These are phyloP conservation scores for Bombus picipes DNA, from an alignment of 1,140 invertebrate genomes.

Conservation along the genomic window DNA sequence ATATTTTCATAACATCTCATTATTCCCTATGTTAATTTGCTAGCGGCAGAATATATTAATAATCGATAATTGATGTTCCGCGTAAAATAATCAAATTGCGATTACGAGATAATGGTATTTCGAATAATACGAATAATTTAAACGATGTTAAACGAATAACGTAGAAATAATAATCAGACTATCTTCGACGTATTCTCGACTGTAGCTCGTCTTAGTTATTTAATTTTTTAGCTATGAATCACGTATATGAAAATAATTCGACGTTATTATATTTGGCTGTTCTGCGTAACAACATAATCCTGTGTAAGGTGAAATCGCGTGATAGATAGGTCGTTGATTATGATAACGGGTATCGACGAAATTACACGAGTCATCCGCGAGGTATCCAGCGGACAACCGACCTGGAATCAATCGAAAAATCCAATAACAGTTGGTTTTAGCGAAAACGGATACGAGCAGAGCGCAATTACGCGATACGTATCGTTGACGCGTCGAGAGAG, in stretches of 20 bases:
- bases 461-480: conserved; percentile 41
- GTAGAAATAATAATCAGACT: too few relatives aligned
- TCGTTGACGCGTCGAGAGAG: not conserved
- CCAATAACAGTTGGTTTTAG: conserved; percentile 16
- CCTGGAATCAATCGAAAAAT: conserved; percentile 38
- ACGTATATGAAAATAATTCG: not conserved
- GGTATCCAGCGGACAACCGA: not conserved
- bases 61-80: too few relatives aligned
- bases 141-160: too few relatives aligned
- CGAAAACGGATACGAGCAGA: not conserved
- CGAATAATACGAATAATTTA: too few relatives aligned
- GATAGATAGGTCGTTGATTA: not conserved
- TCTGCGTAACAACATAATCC: not conserved
- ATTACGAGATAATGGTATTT: too few relatives aligned
- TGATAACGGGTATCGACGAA: not conserved
- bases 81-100: not conserved
- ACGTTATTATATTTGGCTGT: too few relatives aligned
- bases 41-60: too few relatives aligned
- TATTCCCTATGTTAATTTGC: not conserved
- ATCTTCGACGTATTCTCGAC: too few relatives aligned
- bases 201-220: not conserved
- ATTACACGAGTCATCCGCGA: not conserved
- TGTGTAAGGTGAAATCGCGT: not conserved
- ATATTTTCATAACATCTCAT: not conserved
- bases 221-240: not conserved